Base-by-base conservation (phyloP, 2,888 invertebrate genomes). In the Drosophila infuscata region DNA sequence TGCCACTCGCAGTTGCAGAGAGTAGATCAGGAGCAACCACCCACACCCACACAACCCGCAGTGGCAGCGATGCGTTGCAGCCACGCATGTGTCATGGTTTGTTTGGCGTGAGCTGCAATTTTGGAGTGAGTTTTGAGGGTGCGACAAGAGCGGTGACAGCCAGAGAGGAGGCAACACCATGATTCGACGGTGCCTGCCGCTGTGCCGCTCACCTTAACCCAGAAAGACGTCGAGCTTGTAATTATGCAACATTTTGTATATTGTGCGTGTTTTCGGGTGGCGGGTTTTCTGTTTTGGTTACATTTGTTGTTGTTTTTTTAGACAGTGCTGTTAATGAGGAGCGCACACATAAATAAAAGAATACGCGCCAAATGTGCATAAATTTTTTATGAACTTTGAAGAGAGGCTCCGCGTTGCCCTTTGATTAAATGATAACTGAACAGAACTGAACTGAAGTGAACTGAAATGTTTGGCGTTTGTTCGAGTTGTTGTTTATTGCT, bases 181-280 rank as follows among this genome's bases (percentile, higher is more conserved):
- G 56, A 63, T 53, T 43, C 35, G 56, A 57, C 12, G 64, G 66
- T 61, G 60, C 49, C 29, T 33, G 63, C 46, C 57, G 52, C 5
- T 70, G 72, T 46, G 73, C n/a, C n/a, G 69, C 72, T 79, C 67
- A 76, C 83, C 83, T 83, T 83, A 76, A 79, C 79, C 82, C 73
- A 72, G 68, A 71, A 75, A 82, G 36, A 9, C 32, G 6, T 38
- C 12, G 53, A 60, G 67, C 74, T 56, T 67, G 68, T 81, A 88
- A 85, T 88, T 86, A 88, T 85, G 83, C 83, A 81, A 75, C 77
- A 83, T 84, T 79, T 74, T 53, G 72, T 76, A 68, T 63, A 58
- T 72, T 53, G 65, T 66, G 60, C 35, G 59, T n/a, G 25, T 15
- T 25, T 46, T 25, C 7, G 46, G 12, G 12, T 7, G 20, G 7